These are phyloP conservation scores for Mesaphorura yosii DNA, from an alignment of 1,140 invertebrate genomes.

Conservation along the genomic window DNA sequence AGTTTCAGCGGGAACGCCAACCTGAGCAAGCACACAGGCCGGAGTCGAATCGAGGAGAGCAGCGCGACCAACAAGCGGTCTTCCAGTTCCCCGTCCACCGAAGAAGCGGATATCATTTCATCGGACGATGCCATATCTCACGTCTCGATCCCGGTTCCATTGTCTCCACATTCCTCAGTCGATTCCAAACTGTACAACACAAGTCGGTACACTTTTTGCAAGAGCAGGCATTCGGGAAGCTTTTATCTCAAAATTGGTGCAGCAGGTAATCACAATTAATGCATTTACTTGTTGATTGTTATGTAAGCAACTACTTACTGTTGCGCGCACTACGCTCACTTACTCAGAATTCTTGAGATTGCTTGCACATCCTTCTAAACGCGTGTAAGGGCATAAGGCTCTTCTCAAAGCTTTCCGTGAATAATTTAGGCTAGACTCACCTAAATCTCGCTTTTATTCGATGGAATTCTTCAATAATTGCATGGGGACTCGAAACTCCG, in stretches of 20 bases:
- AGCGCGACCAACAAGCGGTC: slow-evolving; percentile 11
- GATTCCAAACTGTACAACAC: slow-evolving; percentile 36
- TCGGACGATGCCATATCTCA: slow-evolving; percentile 36
- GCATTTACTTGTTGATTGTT: too few species aligned
- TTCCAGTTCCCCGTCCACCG: slow-evolving; percentile 11
- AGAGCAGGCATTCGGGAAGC: slow-evolving; percentile 53
- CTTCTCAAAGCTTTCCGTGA: too few species aligned
- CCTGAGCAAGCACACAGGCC: not conserved
- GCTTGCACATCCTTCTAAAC: too few species aligned
- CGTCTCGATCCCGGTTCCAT: slow-evolving; percentile 34
- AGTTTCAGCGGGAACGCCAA: not conserved
- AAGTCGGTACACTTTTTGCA: slow-evolving; percentile 45
- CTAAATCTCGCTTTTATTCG: too few species aligned
- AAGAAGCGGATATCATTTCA: slow-evolving; percentile 18
- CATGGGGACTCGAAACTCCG: too few species aligned
- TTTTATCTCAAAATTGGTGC: slow-evolving; percentile 62
- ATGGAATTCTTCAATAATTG: too few species aligned
- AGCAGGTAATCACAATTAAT: slow-evolving; percentile 49
- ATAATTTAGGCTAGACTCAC: too few species aligned
- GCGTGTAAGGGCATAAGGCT: too few species aligned
- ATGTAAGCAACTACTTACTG: too few species aligned
- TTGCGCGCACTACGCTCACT: too few species aligned
- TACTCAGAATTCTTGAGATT: too few species aligned
- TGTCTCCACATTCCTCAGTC: slow-evolving; percentile 32
- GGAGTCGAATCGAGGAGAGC: slow-evolving; percentile 4